phyloP scores from a whole-genome alignment of 2,113 vertebrate species.

The Diglossa brunneiventris region DNA sequence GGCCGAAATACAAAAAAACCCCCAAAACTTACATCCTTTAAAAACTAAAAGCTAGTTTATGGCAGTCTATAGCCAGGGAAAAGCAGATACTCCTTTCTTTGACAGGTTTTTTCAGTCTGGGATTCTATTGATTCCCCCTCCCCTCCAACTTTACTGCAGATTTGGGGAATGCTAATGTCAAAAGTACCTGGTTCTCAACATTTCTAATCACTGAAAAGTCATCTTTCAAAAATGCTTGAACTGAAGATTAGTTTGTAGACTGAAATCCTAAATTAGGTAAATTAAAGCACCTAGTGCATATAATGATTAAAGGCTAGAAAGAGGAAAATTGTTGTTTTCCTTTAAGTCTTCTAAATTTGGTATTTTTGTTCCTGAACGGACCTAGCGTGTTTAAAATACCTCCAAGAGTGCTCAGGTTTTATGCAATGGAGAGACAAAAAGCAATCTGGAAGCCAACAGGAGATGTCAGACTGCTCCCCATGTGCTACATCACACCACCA shows the following conservation, averaged over 20 bases:
- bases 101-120: background rate
- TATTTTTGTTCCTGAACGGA: background rate
- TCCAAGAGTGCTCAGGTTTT: background rate
- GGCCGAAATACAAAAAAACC: background rate
- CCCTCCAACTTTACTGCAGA: background rate
- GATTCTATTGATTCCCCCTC: background rate
- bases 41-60: background rate
- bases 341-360: background rate
- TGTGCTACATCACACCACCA: accelerated
- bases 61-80: background rate
- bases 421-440: background rate
- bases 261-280: background rate
- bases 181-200: background rate
- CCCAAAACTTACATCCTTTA: background rate
- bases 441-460: too few species aligned
- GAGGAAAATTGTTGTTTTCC: background rate
- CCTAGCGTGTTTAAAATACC: background rate
- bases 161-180: too few species aligned
- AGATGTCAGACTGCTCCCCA: background rate
- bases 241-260: background rate
- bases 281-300: background rate
- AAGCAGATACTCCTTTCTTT: background rate
- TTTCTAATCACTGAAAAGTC: background rate
- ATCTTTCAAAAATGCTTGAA: background rate
- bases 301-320: background rate